A percentile compares a stretch with the other conserved stretches of the same genome.
phyloP scores from a whole-genome alignment of 2,888 invertebrate genomes.

The Anorthoa munda region DNA sequence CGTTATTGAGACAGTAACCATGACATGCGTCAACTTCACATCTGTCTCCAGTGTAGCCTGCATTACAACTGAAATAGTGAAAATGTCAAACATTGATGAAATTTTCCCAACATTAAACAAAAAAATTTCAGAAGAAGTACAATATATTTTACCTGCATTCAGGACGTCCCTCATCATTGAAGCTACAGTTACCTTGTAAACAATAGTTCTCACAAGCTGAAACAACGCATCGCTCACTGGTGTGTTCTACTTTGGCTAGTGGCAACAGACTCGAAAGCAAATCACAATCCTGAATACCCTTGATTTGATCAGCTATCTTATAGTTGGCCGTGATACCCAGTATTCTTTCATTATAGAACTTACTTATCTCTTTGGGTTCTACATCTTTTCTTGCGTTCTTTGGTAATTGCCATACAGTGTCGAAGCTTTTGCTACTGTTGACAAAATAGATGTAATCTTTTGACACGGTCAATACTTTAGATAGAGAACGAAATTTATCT shows the following conservation, averaged over 20 bases:
- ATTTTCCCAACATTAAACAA: neutral
- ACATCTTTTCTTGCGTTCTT: accelerated
- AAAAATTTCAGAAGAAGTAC: too few relatives aligned
- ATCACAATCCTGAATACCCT: slow-evolving; percentile 74
- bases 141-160: slow-evolving; percentile 79
- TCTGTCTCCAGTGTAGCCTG: neutral
- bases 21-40: neutral
- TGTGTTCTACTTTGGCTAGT: slow-evolving; percentile 77
- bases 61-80: neutral
- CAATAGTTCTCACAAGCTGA: slow-evolving; percentile 93
- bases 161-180: slow-evolving; percentile 77
- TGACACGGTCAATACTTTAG: slow-evolving; percentile 94
- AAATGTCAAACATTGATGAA: neutral
- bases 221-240: slow-evolving; percentile 93
- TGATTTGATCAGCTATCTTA: slow-evolving; percentile 79
- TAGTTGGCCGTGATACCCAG: slow-evolving; percentile 84
- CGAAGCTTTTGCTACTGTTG: slow-evolving; percentile 85
- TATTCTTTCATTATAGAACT: slow-evolving; percentile 68
- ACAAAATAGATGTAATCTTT: slow-evolving; percentile 95
- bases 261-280: slow-evolving; percentile 70
- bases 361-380: neutral
- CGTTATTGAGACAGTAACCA: neutral
- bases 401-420: neutral
- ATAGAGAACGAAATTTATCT: slow-evolving; percentile 69
- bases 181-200: slow-evolving; percentile 92